Base-by-base conservation (phyloP, 2,797 vertebrate genomes). In the Pempheris klunzingeri region DNA sequence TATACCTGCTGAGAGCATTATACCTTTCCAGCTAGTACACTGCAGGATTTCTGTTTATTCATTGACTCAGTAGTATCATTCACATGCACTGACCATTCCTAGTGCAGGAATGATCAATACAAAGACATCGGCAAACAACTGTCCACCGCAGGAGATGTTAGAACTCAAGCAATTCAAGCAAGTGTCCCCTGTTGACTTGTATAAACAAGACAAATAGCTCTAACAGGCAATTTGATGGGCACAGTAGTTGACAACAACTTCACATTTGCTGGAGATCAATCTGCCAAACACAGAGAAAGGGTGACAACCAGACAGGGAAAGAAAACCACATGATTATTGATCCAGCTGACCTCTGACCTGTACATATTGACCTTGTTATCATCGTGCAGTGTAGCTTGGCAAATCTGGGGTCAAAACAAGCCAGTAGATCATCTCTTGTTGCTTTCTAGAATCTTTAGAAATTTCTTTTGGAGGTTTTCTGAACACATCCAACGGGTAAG, bases 181-280 rank as follows among this genome's bases (percentile, higher is more conserved):
- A 57, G 69, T 76, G 75, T 87, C 65, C 70, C 77, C 74, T 12
- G 69, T 43, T 76, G 88, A 80, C 73, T 60, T 17, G 15, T 49
- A 85, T 38, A 80, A 87, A 85, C 69, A 87, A 86, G 83, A 88
- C 46, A 26, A 87, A 84, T 73, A 78, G 75, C 61, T 71, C 63
- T 77, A 82, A 87, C 84, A 80, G 72, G 72, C 72, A 39, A 41
- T 69, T 77, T 88, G 86, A 89, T 34, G 64, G 73, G 83, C 87
- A 73, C 73, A 60, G 83, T 26, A 22, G 78, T 69, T 84, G 87
- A 87, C 83, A 82, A 71, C 69, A 82, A 71, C 69, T 74, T 84
- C 78, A 62, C 71, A 70, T 88, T 82, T 82, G 83, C 68, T 64
- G 47, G 28, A 71, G 74, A 83, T 85, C 83, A 84, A 84, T 87